phyloP scores from a whole-genome alignment of 2,797 vertebrate genomes.

The Coluber constrictor region DNA sequence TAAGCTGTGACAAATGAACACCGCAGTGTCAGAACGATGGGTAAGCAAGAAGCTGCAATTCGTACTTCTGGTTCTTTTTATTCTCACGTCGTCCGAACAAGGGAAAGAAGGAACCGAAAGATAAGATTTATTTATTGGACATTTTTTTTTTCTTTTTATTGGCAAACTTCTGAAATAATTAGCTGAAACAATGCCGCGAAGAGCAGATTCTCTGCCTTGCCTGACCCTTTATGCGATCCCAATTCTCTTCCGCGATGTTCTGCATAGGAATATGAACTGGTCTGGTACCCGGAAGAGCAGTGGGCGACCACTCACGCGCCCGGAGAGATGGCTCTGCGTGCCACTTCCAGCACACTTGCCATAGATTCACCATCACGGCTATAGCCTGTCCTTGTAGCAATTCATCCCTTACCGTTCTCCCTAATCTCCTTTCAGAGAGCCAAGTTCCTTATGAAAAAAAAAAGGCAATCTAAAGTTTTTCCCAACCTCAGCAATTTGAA shows the following conservation, averaged over 20 bases:
- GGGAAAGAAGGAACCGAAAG: background rate
- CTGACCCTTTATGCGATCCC: no score
- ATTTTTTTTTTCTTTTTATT: background rate
- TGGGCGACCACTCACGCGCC: no score
- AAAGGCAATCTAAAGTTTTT: background rate
- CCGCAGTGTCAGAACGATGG: background rate
- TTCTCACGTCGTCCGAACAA: background rate
- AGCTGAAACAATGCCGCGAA: background rate
- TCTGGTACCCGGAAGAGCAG: no score
- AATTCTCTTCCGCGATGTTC: background rate
- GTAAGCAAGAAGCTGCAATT: background rate
- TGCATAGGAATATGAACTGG: background rate
- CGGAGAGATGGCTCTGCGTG: no score
- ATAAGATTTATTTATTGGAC: background rate
- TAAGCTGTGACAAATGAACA: rapidly evolving
- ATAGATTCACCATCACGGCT: no score
- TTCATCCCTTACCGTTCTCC: background rate
- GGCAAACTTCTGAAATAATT: background rate
- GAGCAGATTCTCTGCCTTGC: background rate
- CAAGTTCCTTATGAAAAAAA: no score
- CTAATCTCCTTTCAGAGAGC: background rate
- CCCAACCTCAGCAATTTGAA: background rate
- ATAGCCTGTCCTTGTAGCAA: background rate
- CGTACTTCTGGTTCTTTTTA: background rate
- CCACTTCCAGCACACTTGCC: no score